Percentiles rank a stretch among this genome's conserved stretches.
phyloP scores from a whole-genome alignment of 1,140 invertebrate species.

The Nilaparvata lugens region DNA sequence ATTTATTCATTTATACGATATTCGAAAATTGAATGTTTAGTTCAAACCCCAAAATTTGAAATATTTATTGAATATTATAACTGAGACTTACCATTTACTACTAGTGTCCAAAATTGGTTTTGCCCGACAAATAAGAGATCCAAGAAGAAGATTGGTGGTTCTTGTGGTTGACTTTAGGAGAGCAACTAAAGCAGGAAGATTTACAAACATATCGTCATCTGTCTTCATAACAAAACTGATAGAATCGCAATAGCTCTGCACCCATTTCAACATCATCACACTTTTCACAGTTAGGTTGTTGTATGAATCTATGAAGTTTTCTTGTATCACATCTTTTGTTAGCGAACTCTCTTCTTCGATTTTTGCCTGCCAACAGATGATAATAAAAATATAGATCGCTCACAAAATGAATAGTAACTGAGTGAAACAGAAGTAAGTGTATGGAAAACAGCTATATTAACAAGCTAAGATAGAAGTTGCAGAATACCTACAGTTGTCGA shows the following conservation, averaged over 20 bases:
- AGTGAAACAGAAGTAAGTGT: no score
- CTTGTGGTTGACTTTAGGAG: constrained; percentile 43
- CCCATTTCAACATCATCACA: constrained; percentile 76
- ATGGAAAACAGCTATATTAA: no score
- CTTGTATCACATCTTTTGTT: constrained; percentile 81
- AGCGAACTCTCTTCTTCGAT: constrained; percentile 51
- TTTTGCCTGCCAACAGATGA: constrained; percentile 34
- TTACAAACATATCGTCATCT: constrained; percentile 79
- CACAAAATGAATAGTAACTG: no score
- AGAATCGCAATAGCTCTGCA: constrained; percentile 50
- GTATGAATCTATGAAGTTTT: constrained; percentile 81
- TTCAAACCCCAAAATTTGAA: no score
- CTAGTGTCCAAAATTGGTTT: constrained; percentile 33
- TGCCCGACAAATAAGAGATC: constrained; percentile 34
- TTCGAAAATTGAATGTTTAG: no score
- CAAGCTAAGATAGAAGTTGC: no score
- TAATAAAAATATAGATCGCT: no score
- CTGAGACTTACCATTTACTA: constrained; percentile 35
- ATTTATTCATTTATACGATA: no score
- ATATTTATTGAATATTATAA: no score
- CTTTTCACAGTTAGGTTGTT: constrained; percentile 89
- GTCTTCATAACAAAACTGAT: constrained; percentile 67
- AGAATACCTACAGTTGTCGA: no score
- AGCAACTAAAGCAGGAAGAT: constrained; percentile 64
- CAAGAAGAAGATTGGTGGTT: constrained; percentile 28